Base-by-base conservation (phyloP, 2,888 invertebrate genomes). In the Sphaeridia pumilis region DNA sequence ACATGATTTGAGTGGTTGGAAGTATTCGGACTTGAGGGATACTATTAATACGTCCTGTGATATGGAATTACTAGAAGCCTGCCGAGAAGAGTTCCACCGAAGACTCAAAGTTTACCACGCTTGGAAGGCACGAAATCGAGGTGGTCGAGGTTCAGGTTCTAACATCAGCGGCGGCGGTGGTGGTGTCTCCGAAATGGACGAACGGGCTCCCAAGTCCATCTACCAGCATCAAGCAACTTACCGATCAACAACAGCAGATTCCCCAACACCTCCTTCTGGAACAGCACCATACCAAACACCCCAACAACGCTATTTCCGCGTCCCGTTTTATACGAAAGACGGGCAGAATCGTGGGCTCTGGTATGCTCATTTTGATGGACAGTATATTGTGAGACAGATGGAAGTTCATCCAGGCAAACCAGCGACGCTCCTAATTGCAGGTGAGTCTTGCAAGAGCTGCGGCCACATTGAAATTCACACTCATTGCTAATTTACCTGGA, bases 361-460 rank as follows among this genome's bases (percentile, higher is more conserved):
- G 95, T 95, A 87, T 74, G 94, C 95, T 36, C 97, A 97, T 75
- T 97, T 97, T 74, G 93, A 95, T 75, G 97, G 97, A 0, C 89
- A 92, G 71, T 97, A 90, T 77, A 93, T 97, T 44, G 93, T 92
- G 5, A 73, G 97, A 1, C 97, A 97, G 77, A 93, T 97, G 90
- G 95, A 95, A 71, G 74, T 95, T 63, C 92, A 93, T 70, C 89
- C 92, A 0, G 89, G 90, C 68, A 90, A 90, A 73, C 79, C 84
- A 54, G 84, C 95, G 0, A 84, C 93, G 63, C 75, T 97, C 49
- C 75, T 97, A 61, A 79, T 88, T 46, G 87, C 94, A 56, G 93
- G 93, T 89, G 67, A 59, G 50, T 49, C 28, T 31, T 31, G 10
- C 31, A 10, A 14, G n/a, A n/a, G n/a, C n/a, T n/a, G n/a, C n/a